These are phyloP conservation scores for Schrankia costaestrigalis DNA, from an alignment of 2,888 invertebrate genomes.

Conservation along the genomic window DNA sequence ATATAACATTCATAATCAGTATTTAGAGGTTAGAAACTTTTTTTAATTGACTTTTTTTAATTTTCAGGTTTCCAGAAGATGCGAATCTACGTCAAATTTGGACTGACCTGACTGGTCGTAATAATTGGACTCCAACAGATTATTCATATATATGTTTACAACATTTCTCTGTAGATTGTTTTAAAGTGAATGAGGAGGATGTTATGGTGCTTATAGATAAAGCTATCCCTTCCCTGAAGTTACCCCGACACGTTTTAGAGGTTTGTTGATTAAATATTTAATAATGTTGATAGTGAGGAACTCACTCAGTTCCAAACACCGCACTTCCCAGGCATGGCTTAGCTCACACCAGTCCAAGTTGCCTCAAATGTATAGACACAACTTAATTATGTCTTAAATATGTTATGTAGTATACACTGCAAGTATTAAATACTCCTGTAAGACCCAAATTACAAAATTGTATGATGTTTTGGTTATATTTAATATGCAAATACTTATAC, in stretches of 20 bases:
- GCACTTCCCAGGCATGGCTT: too few species aligned
- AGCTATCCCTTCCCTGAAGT: constrained; percentile 67
- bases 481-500: too few species aligned
- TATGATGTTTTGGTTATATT: too few species aligned
- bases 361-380: too few species aligned
- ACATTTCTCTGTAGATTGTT: constrained; percentile 72
- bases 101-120: constrained; percentile 71
- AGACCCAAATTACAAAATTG: too few species aligned
- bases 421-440: too few species aligned
- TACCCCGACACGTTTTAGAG: constrained; percentile 72
- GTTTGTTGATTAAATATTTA: constrained; percentile 29
- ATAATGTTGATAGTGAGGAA: too few species aligned
- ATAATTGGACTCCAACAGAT: constrained; percentile 73
- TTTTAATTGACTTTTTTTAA: not conserved
- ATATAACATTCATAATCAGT: too few species aligned
- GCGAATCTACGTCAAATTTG: constrained; percentile 61
- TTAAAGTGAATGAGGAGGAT: constrained; percentile 56
- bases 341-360: too few species aligned
- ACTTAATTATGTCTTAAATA: too few species aligned
- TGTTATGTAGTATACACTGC: too few species aligned
- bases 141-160: constrained; percentile 73
- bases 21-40: not conserved
- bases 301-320: too few species aligned
- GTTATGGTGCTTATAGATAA: constrained; percentile 60
- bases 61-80: constrained; percentile 68